Conservation (phyloP, 1,140 invertebrate species). For the Drosophila saltans region DNA sequence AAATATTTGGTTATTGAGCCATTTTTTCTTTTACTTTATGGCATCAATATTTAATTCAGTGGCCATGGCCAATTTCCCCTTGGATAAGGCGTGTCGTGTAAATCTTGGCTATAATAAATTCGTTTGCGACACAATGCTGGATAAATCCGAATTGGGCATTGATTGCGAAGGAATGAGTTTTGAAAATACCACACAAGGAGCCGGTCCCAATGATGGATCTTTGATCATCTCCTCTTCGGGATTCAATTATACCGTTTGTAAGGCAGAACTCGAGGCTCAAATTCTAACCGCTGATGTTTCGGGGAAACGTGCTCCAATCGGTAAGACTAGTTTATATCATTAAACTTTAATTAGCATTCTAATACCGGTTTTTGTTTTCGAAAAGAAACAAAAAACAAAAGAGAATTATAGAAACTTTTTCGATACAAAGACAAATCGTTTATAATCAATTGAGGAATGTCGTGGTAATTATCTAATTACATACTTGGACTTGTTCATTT, state of each 20-base stretch:
- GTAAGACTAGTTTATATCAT: slow-evolving; percentile 48
- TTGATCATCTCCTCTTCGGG: slow-evolving; percentile 42
- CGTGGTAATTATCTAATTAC: slow-evolving; percentile 3
- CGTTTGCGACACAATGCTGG: slow-evolving; percentile 85
- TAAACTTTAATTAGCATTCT: slow-evolving; percentile 34
- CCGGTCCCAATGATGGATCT: slow-evolving; percentile 35
- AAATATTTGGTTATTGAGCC: slow-evolving; percentile 84
- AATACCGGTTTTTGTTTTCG: slow-evolving; percentile 46
- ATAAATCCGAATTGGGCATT: slow-evolving; percentile 73
- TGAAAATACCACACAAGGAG: slow-evolving; percentile 78
- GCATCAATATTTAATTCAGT: slow-evolving; percentile 83
- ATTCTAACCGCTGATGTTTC: slow-evolving; percentile 85
- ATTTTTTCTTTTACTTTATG: slow-evolving; percentile 83
- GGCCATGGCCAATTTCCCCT: slow-evolving; percentile 84
- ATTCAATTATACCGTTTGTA: slow-evolving; percentile 77
- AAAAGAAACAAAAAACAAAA: slow-evolving; percentile 40
- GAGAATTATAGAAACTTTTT: background rate
- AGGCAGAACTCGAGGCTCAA: slow-evolving; percentile 84
- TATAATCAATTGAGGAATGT: background rate
- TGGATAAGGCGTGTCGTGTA: slow-evolving; percentile 87
- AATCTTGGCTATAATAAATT: slow-evolving; percentile 85
- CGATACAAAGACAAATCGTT: slow-evolving; percentile 7
- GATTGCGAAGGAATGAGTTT: slow-evolving; percentile 70
- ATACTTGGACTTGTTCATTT: slow-evolving; percentile 4
- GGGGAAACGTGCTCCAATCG: slow-evolving; percentile 82